Percentiles rank a stretch among this genome's conserved stretches.
Evolutionary conservation across 1,140 invertebrate species (phyloP).

Genomic region (Temnothorax nylanderi): DNA sequence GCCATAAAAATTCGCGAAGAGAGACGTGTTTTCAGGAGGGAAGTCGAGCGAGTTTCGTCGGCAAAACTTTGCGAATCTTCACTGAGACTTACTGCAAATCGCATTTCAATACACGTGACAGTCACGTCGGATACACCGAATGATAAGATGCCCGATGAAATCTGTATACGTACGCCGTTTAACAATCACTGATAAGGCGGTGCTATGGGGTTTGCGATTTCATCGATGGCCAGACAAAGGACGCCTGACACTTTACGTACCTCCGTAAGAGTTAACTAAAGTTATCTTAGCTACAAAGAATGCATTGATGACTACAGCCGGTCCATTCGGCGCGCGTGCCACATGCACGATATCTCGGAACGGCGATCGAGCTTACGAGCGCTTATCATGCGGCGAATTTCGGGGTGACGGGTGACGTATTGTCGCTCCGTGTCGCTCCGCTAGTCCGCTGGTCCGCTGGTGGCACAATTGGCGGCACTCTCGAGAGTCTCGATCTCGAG

Average conservation of each 20-base stretch:
- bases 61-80: constrained; percentile 25
- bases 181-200: constrained; percentile 2
- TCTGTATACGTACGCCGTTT: neutral
- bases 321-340: constrained; percentile 80
- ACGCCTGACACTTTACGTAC: constrained; percentile 13
- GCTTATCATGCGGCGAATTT: neutral
- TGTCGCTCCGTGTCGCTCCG: neutral
- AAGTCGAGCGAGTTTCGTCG: constrained; percentile 11
- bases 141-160: neutral
- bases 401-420: neutral
- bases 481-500: neutral
- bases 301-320: constrained; percentile 69
- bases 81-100: neutral
- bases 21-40: constrained; percentile 8
- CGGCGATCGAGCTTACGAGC: neutral
- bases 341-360: constrained; percentile 68
- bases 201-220: neutral
- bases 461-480: constrained; percentile 11
- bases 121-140: neutral
- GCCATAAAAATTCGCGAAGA: neutral
- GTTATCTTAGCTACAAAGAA: constrained; percentile 63
- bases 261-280: constrained; percentile 55
- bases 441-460: neutral
- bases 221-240: neutral
- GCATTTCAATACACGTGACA: neutral